phyloP scores from a whole-genome alignment of 2,113 vertebrate genomes.

The Orycteropus afer region DNA sequence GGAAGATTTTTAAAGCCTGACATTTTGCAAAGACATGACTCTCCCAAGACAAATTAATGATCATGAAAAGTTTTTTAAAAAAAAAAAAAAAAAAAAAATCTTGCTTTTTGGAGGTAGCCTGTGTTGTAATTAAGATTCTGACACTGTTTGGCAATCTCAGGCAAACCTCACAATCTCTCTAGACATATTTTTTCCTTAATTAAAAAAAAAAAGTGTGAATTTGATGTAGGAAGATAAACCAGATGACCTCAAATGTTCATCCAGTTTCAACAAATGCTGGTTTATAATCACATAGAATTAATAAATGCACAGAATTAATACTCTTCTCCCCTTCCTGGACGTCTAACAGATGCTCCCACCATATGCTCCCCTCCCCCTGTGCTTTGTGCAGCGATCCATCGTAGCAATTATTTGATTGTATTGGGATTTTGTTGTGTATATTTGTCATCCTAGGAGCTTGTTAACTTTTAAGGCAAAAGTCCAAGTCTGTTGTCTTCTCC shows the following conservation, averaged over 20 bases:
- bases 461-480: background rate
- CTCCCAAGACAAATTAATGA: conserved; percentile 78
- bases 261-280: conserved; percentile 26
- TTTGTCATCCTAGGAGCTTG: conserved; percentile 15
- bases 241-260: conserved; percentile 59
- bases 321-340: background rate
- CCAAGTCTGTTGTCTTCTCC: background rate
- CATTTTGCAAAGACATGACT: conserved; percentile 72
- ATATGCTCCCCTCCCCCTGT: conserved; percentile 27
- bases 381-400: background rate
- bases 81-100: too few relatives aligned
- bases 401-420: background rate
- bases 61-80: conserved; percentile 39
- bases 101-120: conserved; percentile 7
- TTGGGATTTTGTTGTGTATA: background rate
- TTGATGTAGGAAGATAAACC: conserved; percentile 41
- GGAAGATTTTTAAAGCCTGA: conserved; percentile 73
- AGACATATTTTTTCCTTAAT: conserved; percentile 61
- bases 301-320: conserved; percentile 24
- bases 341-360: conserved; percentile 2
- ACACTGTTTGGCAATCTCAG: conserved; percentile 54
- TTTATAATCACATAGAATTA: background rate
- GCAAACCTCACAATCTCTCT: conserved; percentile 57
- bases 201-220: conserved; percentile 68
- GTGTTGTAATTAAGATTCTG: conserved; percentile 66